Base-by-base conservation (phyloP, 2,888 invertebrate genomes). In the Alloscopus bannaensis region DNA sequence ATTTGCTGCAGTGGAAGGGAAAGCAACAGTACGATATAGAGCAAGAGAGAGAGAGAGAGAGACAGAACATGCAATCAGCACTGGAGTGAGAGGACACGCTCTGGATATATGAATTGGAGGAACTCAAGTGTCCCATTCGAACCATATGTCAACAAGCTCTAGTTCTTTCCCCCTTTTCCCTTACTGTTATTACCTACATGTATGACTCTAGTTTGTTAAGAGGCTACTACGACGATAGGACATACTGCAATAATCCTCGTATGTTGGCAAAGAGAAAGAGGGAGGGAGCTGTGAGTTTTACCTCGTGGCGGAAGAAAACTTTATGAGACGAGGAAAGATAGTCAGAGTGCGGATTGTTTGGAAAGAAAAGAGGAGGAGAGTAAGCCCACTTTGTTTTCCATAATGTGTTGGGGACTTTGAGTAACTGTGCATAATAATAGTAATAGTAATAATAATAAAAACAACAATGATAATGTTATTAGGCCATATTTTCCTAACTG, bases 381-480 rank as follows among this genome's bases (percentile, higher is more conserved):
- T 8, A 36, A 36, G 36, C 13, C 36, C 36, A 8, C 36, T 13
- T 22, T 20, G 50, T 24, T 55, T 55, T 26, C 26, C 8, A 8
- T 55, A 55, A 55, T 55, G 55, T 55, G 55, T 55, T 55, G 55
- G n/a, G 55, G 62, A 40, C 36, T 24, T 62, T 62, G 62, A 62
- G 62, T 40, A 42, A 62, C 40, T 62, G 62, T 62, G 40, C 40
- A 62, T 62, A 62, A 62, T 62, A 36, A 62, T 62, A 62, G 42
- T 62, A 55, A 62, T 62, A 62, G 42, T 40, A 36, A 24, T 62
- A 59, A 65, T 47, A 52, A 52, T 66, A 66, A 66, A 50, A 50
- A 28, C 31, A 66, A 66, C 52, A 50, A 66, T 52, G 52, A n/a
- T 52, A 66, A 50, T 66, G 66, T 47, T 66, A 66, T 42, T 50